These are phyloP conservation scores for Dolichallabes microphthalmus DNA, from an alignment of 2,113 vertebrate species.

Conservation along the genomic window DNA sequence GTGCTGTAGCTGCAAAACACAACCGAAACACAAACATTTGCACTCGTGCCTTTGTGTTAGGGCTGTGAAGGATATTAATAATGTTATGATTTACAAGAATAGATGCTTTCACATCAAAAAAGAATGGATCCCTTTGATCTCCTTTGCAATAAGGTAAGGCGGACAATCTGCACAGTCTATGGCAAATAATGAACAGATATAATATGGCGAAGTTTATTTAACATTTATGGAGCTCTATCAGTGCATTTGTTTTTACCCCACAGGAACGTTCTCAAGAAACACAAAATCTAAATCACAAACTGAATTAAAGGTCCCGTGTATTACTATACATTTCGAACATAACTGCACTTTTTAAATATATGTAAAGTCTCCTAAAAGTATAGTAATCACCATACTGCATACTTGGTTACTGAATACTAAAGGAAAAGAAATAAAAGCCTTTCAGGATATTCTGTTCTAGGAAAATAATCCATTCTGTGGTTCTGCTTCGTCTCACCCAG, in stretches of 20 bases:
- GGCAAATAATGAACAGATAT: neutral
- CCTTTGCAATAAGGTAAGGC: neutral
- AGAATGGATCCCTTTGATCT: neutral
- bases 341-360: too few species aligned
- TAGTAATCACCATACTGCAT: neutral
- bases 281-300: too few species aligned
- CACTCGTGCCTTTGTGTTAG: neutral
- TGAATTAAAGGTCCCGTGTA: neutral
- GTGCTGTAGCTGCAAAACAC: conserved; percentile 80
- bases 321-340: too few species aligned
- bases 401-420: neutral
- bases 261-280: neutral
- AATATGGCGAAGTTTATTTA: neutral
- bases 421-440: neutral
- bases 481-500: neutral
- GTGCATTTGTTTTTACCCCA: too few species aligned
- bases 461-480: neutral
- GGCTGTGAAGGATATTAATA: neutral
- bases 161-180: neutral
- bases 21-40: conserved; percentile 7
- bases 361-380: too few species aligned
- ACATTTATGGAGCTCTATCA: neutral
- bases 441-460: neutral
- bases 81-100: neutral
- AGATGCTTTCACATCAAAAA: neutral